Conservation (phyloP, 1,140 invertebrate species). For the Lepidurus apus region DNA sequence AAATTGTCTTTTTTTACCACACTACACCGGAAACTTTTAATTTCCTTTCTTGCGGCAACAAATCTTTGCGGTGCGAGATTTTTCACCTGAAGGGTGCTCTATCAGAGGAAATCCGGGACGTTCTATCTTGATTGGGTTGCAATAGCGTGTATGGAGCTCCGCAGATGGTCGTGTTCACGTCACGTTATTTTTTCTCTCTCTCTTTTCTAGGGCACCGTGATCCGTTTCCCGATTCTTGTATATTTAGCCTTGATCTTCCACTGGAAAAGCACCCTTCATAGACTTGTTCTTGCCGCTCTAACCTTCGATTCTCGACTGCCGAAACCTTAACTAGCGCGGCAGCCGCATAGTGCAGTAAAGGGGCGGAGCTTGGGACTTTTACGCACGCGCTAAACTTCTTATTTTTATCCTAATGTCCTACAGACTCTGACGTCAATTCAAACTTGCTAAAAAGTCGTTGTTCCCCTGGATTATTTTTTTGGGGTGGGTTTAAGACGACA, state of each 20-base stretch:
- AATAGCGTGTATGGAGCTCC: neutral
- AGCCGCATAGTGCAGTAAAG: neutral
- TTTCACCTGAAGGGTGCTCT: neutral
- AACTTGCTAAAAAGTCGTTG: slow-evolving; percentile 4
- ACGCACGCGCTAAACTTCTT: neutral
- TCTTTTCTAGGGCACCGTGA: neutral
- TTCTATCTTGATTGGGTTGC: slow-evolving; percentile 1
- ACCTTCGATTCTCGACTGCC: slow-evolving; percentile 1
- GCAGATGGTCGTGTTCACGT: neutral
- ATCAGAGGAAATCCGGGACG: neutral
- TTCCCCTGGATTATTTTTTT: neutral
- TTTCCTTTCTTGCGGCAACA: neutral
- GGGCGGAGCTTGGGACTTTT: neutral
- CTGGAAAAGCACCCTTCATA: neutral
- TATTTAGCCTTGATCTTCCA: neutral
- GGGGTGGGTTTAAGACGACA: neutral
- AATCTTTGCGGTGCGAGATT: neutral
- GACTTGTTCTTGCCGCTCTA: neutral
- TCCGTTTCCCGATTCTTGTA: neutral
- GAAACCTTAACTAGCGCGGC: neutral
- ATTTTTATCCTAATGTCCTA: neutral
- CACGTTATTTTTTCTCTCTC: neutral
- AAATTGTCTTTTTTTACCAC: neutral
- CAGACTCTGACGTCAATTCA: neutral
- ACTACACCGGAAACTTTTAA: neutral